Base-by-base conservation (phyloP, 2,797 vertebrate genomes). In the Premnoplex brunnescens region DNA sequence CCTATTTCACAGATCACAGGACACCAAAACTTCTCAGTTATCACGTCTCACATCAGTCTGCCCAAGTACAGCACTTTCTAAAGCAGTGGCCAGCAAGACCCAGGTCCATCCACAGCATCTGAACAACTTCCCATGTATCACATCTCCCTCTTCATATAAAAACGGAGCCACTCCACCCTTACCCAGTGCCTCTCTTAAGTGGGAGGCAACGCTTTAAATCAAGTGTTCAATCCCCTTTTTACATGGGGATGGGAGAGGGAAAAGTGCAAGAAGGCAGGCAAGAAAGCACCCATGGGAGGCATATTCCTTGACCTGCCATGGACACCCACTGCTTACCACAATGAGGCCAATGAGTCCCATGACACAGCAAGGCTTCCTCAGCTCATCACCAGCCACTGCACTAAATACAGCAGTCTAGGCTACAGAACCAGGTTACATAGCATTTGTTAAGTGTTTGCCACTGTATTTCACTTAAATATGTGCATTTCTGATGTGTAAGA, bases 111-210 rank as follows among this genome's bases (percentile, higher is more conserved):
- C 43, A 20, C 1, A 62, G 24, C 43, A 59, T 12, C n/a, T 55
- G 1, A 78, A 17, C 1, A 76, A 15, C 26, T 30, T 59, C 2
- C 63, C 22, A 13, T 3, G 11, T 24, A 32, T 5, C 17, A 77
- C 85, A 64, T 21, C 7, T 20, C 58, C 6, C 26, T 72, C 43
- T n/a, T 24, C 24, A 30, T 14, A 39, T 6, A 52, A 64, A 85
- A 90, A 60, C 2, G 0, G 0, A 88, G 60, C 21, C 5, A 4
- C 8, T 66, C 30, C 34, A 49, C 28, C 39, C 20, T 41, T 37
- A 28, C 7, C 12, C 23, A 37, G n/a, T 2, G 9, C 14, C 27
- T 49, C 28, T 43, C 28, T 59, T 18, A 23, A 24, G 14, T 1
- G 10, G 28, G 64, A 46, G 10, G 32, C 74, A 59, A 13, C 39